Percentiles rank a stretch among this genome's conserved stretches.
phyloP scores from a whole-genome alignment of 2,888 invertebrate species.

The Dolichopus griseipennis region DNA sequence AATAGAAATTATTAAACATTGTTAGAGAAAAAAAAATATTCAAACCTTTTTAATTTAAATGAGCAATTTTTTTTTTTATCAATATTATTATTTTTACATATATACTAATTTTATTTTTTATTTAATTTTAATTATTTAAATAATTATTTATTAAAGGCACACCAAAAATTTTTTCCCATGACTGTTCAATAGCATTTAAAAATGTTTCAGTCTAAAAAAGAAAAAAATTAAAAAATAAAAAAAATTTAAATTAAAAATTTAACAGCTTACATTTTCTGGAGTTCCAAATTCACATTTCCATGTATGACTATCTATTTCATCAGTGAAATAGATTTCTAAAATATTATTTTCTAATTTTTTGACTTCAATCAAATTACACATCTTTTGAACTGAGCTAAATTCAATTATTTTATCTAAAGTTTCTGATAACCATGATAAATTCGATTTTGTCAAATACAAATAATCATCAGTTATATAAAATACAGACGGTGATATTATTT shows the following conservation, averaged over 20 bases:
- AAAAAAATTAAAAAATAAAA: background rate
- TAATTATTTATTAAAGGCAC: constrained; percentile 40
- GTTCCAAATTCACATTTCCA: constrained; percentile 48
- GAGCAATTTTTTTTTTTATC: background rate
- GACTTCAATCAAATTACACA: constrained; percentile 49
- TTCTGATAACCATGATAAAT: constrained; percentile 44
- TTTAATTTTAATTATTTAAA: constrained; percentile 23
- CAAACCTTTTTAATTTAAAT: background rate
- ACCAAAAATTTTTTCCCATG: constrained; percentile 50
- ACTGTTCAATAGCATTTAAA: constrained; percentile 44
- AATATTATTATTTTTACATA: background rate
- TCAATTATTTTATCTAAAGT: constrained; percentile 28
- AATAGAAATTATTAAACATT: no score
- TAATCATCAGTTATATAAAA: constrained; percentile 41
- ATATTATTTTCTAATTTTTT: constrained; percentile 34
- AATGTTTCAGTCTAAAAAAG: constrained; percentile 35
- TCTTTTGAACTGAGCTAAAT: constrained; percentile 42
- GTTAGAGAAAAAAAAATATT: no score
- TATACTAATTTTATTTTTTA: background rate
- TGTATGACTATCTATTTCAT: constrained; percentile 42
- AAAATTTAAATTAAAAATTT: no score
- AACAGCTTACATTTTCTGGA: constrained; percentile 31
- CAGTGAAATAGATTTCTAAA: constrained; percentile 46
- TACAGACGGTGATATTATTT: constrained; percentile 30
- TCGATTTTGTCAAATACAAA: constrained; percentile 43